These are phyloP conservation scores for Acrocephalus arundinaceus DNA, from an alignment of 2,113 vertebrate species.

Conservation along the genomic window DNA sequence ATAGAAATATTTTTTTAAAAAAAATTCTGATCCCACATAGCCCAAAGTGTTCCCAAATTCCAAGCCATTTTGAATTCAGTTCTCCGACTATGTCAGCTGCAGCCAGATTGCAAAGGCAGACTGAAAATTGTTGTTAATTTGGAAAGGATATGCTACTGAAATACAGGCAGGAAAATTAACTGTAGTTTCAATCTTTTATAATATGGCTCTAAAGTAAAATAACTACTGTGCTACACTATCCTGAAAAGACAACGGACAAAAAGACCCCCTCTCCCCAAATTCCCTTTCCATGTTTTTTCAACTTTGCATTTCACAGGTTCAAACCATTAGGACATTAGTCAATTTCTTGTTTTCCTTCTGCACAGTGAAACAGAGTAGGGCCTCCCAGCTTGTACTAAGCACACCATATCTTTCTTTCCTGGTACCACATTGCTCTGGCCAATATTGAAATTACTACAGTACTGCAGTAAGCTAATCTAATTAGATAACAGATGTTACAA, in stretches of 20 bases:
- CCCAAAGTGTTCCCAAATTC: background rate
- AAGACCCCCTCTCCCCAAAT: fast-evolving
- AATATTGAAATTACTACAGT: background rate
- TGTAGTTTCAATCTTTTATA: background rate
- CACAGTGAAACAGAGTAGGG: background rate
- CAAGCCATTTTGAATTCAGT: background rate
- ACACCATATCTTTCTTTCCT: background rate
- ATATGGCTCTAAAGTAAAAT: background rate
- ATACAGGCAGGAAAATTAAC: background rate
- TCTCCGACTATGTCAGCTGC: background rate
- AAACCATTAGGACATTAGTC: background rate
- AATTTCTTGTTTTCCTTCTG: background rate
- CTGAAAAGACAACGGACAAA: background rate
- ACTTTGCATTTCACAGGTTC: background rate
- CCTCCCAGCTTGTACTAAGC: background rate
- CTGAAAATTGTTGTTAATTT: background rate
- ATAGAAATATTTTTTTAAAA: background rate
- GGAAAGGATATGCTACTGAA: background rate
- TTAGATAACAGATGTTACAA: background rate
- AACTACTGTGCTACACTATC: background rate
- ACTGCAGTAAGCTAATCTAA: background rate
- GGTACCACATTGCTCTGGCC: background rate
- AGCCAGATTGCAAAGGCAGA: background rate
- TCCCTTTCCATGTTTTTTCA: background rate
- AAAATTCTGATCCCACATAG: background rate